Evolutionary conservation across 1,140 invertebrate species (phyloP).

Genomic region (Neuroterus valhalla): DNA sequence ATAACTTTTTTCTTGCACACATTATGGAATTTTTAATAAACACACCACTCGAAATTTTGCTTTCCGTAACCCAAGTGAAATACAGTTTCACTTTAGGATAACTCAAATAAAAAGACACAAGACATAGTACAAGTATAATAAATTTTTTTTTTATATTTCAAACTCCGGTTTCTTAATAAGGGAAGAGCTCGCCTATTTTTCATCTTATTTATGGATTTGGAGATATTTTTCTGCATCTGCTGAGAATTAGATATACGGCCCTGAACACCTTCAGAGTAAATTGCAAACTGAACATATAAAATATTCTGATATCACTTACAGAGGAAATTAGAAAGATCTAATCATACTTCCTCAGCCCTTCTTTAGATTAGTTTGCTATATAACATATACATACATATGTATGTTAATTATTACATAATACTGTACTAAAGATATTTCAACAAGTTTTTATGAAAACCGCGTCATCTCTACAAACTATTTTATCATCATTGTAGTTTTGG

Average conservation of each 20-base stretch:
- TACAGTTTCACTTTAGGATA: no score
- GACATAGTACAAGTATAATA: no score
- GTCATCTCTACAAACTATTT: neutral
- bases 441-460: neutral
- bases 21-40: no score
- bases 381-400: conserved; percentile 61
- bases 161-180: no score
- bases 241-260: conserved; percentile 28
- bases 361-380: conserved; percentile 73
- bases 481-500: neutral
- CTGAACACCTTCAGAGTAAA: conserved; percentile 39
- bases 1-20: no score
- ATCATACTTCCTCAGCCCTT: conserved; percentile 66
- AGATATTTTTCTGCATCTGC: conserved; percentile 26
- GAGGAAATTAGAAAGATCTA: conserved; percentile 69
- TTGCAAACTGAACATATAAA: conserved; percentile 48
- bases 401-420: conserved; percentile 42
- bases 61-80: no score
- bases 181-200: neutral
- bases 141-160: no score
- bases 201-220: neutral
- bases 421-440: conserved; percentile 28
- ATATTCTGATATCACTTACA: conserved; percentile 69
- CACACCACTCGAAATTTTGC: no score
- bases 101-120: no score